A percentile compares a stretch with the other conserved stretches of the same genome.
phyloP scores from a whole-genome alignment of 30 jellyfish, hydroid and myxozoan species.

The Hydractinia symbiolongicarpus region DNA sequence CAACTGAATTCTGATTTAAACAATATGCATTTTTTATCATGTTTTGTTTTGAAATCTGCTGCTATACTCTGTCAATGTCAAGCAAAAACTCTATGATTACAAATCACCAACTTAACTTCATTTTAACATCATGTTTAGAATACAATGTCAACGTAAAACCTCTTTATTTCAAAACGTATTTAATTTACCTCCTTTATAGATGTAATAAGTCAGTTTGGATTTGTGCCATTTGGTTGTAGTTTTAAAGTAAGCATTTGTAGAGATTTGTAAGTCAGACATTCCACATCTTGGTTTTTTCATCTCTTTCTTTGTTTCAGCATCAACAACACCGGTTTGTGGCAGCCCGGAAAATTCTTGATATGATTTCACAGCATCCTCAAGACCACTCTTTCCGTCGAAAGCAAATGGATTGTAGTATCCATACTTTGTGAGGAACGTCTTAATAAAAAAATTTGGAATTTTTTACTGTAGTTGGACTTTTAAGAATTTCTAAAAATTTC shows the following conservation, averaged over 20 bases:
- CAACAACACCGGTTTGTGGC: constrained; percentile 18
- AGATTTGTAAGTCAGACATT: not conserved
- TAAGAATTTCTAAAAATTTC: no score
- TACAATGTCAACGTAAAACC: no score
- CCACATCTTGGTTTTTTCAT: constrained; percentile 31
- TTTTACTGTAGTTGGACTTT: no score
- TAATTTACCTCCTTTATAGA: not conserved
- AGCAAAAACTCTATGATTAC: no score
- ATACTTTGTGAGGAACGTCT: not conserved
- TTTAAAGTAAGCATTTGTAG: constrained; percentile 12
- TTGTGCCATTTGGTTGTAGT: constrained; percentile 13
- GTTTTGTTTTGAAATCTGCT: no score
- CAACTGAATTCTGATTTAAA: no score
- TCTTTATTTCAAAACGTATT: not conserved
- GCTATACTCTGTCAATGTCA: no score
- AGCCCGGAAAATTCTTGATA: constrained; percentile 16
- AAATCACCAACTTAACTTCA: no score
- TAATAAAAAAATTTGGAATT: no score
- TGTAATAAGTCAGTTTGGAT: constrained; percentile 1
- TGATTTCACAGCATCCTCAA: constrained; percentile 18
- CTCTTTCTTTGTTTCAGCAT: constrained; percentile 12
- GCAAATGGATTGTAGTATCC: constrained; percentile 1
- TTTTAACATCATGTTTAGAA: no score
- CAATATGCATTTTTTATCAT: no score
- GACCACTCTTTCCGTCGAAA: not conserved